Percentiles rank a stretch among this genome's conserved stretches.
Evolutionary conservation across 2,113 vertebrate species (phyloP).

Genomic region (Alethe diademata): DNA sequence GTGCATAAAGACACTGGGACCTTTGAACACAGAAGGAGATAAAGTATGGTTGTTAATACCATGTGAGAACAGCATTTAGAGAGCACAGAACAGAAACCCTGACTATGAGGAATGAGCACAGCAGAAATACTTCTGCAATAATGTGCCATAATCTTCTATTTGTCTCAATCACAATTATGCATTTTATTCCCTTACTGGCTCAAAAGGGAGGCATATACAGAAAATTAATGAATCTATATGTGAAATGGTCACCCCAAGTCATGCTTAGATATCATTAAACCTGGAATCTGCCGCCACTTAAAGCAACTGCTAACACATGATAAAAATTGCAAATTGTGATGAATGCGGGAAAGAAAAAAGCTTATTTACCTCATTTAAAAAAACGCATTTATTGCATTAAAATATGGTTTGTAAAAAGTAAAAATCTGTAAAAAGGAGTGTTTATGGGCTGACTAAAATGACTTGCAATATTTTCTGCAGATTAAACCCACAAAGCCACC

Average conservation of each 20-base stretch:
- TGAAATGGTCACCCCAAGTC: neutral
- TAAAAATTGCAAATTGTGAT: neutral
- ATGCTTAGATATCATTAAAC: neutral
- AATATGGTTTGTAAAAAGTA: neutral
- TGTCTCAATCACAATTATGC: neutral
- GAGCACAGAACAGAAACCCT: neutral
- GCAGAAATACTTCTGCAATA: neutral
- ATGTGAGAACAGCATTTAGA: neutral
- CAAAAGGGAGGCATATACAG: neutral
- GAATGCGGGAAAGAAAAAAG: neutral
- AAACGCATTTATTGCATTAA: neutral
- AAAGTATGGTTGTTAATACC: neutral
- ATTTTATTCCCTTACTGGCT: neutral
- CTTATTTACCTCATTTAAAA: neutral
- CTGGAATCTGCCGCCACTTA: neutral
- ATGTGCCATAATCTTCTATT: neutral
- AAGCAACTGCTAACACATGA: neutral
- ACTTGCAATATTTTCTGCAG: conserved; percentile 3
- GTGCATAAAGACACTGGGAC: neutral
- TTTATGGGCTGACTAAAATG: neutral
- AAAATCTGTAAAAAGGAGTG: neutral
- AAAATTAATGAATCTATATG: neutral
- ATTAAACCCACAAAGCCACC: neutral
- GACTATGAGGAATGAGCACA: neutral
- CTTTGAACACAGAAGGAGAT: neutral